Evolutionary conservation across 1,140 invertebrate species (phyloP).

Genomic region (Odontomachus brunneus): DNA sequence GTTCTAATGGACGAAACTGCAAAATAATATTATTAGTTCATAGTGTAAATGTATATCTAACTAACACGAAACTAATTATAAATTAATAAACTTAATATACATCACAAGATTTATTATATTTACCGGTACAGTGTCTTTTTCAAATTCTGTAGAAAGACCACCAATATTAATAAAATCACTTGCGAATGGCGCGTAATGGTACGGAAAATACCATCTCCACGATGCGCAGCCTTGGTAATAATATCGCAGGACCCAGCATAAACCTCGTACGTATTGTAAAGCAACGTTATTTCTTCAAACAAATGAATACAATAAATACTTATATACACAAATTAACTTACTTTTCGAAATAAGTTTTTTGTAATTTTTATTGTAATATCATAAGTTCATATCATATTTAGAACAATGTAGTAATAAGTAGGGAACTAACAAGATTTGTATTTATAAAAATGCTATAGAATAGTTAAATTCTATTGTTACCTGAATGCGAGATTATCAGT

Average conservation of each 20-base stretch:
- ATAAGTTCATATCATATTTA: constrained; percentile 12
- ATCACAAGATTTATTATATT: constrained; percentile 77
- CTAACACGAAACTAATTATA: constrained; percentile 22
- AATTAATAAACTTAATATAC: constrained; percentile 14
- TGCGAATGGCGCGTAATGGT: constrained; percentile 99
- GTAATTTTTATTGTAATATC: neutral
- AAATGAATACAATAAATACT: constrained; percentile 43
- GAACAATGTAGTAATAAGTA: neutral
- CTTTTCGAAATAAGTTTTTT: constrained; percentile 39
- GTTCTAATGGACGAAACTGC: constrained; percentile 98
- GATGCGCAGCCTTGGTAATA: constrained; percentile 99
- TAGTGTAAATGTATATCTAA: neutral
- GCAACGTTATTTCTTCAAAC: constrained; percentile 92
- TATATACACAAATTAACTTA: neutral
- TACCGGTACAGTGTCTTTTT: constrained; percentile 94
- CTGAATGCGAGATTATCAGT: constrained; percentile 94
- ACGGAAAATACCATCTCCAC: constrained; percentile 99
- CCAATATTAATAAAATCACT: constrained; percentile 98
- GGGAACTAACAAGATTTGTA: too few species aligned
- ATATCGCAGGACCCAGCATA: constrained; percentile 99
- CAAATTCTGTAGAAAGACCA: constrained; percentile 94
- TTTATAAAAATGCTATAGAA: neutral
- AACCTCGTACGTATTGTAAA: constrained; percentile 96
- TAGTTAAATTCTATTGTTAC: constrained; percentile 75
- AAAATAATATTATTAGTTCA: constrained; percentile 69